Evolutionary conservation across 2,113 vertebrate genomes (phyloP), one percentile per base, ranked within the genome.

Genomic region (Dasypus novemcinctus): DNA sequence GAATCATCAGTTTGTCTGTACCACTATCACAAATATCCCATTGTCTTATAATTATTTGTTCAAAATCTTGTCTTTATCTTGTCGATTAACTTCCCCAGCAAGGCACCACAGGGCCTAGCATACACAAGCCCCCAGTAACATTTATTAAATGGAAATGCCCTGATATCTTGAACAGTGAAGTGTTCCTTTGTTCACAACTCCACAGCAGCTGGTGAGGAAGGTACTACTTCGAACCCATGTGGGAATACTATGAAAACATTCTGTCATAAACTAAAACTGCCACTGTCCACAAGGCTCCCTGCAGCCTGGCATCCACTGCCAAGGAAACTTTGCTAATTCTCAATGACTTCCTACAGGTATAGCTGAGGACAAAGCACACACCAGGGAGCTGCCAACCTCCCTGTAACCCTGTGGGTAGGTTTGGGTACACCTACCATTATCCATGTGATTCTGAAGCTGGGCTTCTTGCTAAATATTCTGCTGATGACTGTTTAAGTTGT

Each of bases 301-400:
- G 29, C 31, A 69, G 31, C 11, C 27, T 59, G 1, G 27, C 46
- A 18, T 66, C 23, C 25, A 2, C 1, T 23, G 46, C 36, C 17
- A 36, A 21, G 7, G 9, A 36, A 43, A 10, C 7, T 6, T 31
- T 18, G 25, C 18, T 87, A 1, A 23, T 61, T 21, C 15, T 11
- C 74, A 86, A 15, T 59, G 9, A 46, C 91, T 76, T 52, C 31
- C 1, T 0, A 9, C 20, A 52, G 27, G 41, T 81, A 23, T 33
- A n/a, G 2, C 29, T 52, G 2, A 25, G 27, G 2, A 27, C 3
- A 46, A 9, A n/a, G 0, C 23, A 9, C 43, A 14, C 1, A 14
- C 29, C 69, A n/a, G 29, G 27, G 38, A 27, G 29, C 36, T 33
- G 33, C 1, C 9, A 15, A 7, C 5, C 27, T 11, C 9, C 31